phyloP scores from a whole-genome alignment of 2,888 invertebrate species.

The Odontomyia ornata region DNA sequence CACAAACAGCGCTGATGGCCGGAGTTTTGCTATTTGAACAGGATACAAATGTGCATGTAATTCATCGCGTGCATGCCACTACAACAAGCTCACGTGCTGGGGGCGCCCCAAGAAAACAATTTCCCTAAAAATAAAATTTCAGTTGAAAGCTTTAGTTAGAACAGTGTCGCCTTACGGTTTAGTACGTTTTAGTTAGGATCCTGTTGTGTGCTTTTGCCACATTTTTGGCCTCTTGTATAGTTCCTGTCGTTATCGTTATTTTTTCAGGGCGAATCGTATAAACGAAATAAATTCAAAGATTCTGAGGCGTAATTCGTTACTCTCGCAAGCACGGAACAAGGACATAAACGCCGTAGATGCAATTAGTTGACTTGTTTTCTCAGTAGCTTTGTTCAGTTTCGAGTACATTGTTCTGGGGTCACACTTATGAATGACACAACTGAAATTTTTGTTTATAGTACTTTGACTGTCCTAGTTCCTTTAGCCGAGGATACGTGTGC shows the following conservation, averaged over 20 bases:
- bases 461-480: slow-evolving; percentile 9
- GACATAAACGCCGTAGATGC: not conserved
- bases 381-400: not conserved
- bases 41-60: slow-evolving; percentile 43
- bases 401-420: not conserved
- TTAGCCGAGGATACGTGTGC: not conserved
- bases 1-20: slow-evolving; percentile 1
- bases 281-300: not conserved
- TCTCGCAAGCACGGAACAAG: not conserved
- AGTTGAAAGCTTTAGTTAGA: slow-evolving; percentile 61
- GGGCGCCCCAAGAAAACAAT: slow-evolving; percentile 31
- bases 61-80: slow-evolving; percentile 45
- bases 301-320: slow-evolving; percentile 19
- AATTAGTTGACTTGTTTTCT: not conserved
- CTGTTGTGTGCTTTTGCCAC: slow-evolving; percentile 54
- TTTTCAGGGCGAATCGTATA: not conserved
- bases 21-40: slow-evolving; percentile 30
- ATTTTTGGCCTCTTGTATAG: slow-evolving; percentile 52
- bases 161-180: slow-evolving; percentile 66
- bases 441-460: slow-evolving; percentile 11
- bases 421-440: slow-evolving; percentile 36
- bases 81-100: slow-evolving; percentile 45
- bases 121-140: slow-evolving; percentile 47
- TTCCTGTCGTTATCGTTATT: slow-evolving; percentile 52
- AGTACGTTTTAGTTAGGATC: slow-evolving; percentile 62